Percentiles rank a stretch among this genome's conserved stretches.
These are phyloP conservation scores for Drosophila recens DNA, from an alignment of 2,888 invertebrate species.

Conservation along the genomic window DNA sequence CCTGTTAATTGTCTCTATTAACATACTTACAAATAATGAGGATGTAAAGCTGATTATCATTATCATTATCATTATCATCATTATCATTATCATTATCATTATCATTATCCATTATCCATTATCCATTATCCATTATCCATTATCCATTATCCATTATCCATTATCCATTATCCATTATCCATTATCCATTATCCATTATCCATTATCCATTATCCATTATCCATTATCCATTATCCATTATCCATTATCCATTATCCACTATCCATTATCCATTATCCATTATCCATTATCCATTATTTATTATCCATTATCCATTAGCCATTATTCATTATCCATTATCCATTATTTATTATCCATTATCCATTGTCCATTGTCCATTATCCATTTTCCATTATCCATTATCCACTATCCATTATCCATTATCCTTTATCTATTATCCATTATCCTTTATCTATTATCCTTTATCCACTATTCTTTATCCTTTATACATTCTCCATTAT, in stretches of 20 bases:
- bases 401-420: neutral
- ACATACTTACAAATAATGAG: neutral
- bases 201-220: neutral
- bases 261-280: conserved; percentile 1
- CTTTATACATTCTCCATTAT: neutral
- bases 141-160: neutral
- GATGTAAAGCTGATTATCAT: neutral
- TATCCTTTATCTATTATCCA: neutral
- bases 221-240: neutral
- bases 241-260: neutral
- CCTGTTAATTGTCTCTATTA: neutral
- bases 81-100: neutral
- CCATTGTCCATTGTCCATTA: neutral
- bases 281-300: conserved; percentile 1
- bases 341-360: neutral
- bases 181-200: neutral
- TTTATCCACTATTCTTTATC: neutral
- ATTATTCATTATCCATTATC: neutral
- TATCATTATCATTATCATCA: conserved; percentile 1
- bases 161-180: neutral
- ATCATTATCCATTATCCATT: conserved; percentile 1
- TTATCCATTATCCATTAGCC: neutral
- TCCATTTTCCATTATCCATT: neutral
- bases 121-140: neutral
- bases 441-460: neutral